phyloP scores from a whole-genome alignment of 2,797 vertebrate genomes.

The Pipistrellus kuhlii region DNA sequence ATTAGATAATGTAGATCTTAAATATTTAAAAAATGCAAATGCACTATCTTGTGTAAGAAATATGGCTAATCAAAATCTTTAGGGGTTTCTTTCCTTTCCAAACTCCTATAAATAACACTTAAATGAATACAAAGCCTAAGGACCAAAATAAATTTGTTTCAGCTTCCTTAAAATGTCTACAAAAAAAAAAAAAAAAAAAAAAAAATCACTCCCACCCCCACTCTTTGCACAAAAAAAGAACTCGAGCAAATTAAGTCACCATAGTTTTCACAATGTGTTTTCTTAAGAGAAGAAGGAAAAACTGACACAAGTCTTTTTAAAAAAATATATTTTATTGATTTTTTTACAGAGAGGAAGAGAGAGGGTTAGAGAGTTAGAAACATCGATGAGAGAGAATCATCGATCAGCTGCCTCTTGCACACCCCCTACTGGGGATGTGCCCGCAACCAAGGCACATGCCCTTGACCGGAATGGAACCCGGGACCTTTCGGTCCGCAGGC shows the following conservation, averaged over 20 bases:
- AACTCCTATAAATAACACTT: constrained; percentile 8
- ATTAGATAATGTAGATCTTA: neutral
- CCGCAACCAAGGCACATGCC: too few species aligned
- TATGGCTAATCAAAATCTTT: neutral
- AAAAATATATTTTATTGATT: too few species aligned
- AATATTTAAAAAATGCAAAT: constrained; percentile 43
- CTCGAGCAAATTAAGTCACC: constrained; percentile 18
- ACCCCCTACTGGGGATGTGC: too few species aligned
- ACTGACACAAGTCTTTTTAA: neutral
- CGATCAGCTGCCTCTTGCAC: too few species aligned
- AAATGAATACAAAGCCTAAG: neutral
- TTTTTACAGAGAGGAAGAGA: too few species aligned
- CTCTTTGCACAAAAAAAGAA: neutral
- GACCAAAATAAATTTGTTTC: neutral
- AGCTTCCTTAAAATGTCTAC: neutral
- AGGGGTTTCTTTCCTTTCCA: neutral
- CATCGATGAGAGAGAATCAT: too few species aligned
- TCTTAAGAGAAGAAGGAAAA: neutral
- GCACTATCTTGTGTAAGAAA: constrained; percentile 45
- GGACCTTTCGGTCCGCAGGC: too few species aligned
- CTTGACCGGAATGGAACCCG: too few species aligned
- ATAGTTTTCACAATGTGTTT: constrained; percentile 41
- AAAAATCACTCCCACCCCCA: neutral
- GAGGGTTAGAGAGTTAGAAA: too few species aligned
- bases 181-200: constrained; percentile 10